Evolutionary conservation across 37 sponge, comb jelly and placozoan genomes (phyloP).

Genomic region (Beroe ovata): DNA sequence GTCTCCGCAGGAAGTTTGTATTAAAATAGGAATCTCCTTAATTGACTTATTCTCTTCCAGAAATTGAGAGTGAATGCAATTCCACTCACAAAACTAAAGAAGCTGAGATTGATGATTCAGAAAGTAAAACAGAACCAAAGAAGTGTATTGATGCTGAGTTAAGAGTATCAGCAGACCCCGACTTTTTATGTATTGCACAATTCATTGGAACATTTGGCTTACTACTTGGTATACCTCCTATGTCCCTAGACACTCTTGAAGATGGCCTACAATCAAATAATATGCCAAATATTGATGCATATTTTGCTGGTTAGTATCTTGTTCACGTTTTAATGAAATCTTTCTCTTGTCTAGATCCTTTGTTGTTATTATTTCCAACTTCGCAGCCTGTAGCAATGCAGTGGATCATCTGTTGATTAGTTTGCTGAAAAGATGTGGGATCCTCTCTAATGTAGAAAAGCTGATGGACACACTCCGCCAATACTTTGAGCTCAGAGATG

Average conservation of each 20-base stretch:
- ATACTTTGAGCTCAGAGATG: background rate
- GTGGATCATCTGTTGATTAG: slow-evolving; percentile 22
- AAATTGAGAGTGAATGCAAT: no score
- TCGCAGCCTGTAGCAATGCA: slow-evolving; percentile 59
- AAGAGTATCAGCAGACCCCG: slow-evolving; percentile 45
- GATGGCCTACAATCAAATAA: slow-evolving; percentile 4
- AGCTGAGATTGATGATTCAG: no score
- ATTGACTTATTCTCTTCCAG: no score
- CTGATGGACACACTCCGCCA: background rate
- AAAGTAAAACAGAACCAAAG: no score
- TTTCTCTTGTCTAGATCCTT: background rate
- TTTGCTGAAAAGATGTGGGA: slow-evolving; percentile 22
- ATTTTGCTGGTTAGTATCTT: background rate
- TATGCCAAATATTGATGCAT: background rate
- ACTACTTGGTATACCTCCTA: slow-evolving; percentile 5
- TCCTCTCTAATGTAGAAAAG: slow-evolving; percentile 12
- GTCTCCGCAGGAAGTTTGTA: no score
- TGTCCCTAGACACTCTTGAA: slow-evolving; percentile 24
- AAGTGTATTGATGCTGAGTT: no score
- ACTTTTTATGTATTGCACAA: slow-evolving; percentile 52
- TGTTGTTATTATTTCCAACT: background rate
- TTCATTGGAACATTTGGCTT: slow-evolving; percentile 55
- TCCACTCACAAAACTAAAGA: no score
- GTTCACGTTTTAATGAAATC: background rate
- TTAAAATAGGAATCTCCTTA: no score